Evolutionary conservation across 2,113 vertebrate genomes (phyloP).

Genomic region (Procavia capensis): DNA sequence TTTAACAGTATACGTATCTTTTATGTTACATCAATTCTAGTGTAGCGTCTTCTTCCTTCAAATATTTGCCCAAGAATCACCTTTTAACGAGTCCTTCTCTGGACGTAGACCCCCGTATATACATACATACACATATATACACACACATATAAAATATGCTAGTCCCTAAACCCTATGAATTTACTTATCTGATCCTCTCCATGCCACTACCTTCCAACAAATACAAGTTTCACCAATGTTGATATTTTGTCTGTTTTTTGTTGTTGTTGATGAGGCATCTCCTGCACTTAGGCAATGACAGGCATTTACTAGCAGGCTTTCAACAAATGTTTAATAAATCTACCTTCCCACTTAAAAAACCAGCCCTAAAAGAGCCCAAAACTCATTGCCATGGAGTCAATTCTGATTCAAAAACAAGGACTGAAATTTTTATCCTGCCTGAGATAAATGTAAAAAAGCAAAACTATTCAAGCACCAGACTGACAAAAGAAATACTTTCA

Average conservation of each 20-base stretch:
- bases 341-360: conserved; percentile 37
- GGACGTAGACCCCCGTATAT: not conserved
- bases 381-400: too few species aligned
- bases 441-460: conserved; percentile 42
- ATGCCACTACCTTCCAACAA: not conserved
- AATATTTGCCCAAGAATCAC: conserved; percentile 38
- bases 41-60: conserved; percentile 41
- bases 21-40: conserved; percentile 27
- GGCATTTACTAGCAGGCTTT: not conserved
- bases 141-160: not conserved
- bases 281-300: not conserved
- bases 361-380: not conserved
- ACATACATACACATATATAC: not conserved
- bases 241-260: not conserved
- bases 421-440: not conserved
- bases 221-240: not conserved
- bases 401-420: conserved; percentile 2
- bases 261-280: not conserved
- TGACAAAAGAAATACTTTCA: not conserved
- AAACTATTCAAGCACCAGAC: not conserved
- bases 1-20: conserved; percentile 42
- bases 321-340: not conserved
- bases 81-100: conserved; percentile 2
- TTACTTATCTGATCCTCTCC: conserved; percentile 6
- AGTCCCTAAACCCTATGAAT: conserved; percentile 20